A percentile compares a stretch with the other conserved stretches of the same genome.
Conservation (phyloP, 2,797 vertebrate species). For the Naso thynnoides region DNA sequence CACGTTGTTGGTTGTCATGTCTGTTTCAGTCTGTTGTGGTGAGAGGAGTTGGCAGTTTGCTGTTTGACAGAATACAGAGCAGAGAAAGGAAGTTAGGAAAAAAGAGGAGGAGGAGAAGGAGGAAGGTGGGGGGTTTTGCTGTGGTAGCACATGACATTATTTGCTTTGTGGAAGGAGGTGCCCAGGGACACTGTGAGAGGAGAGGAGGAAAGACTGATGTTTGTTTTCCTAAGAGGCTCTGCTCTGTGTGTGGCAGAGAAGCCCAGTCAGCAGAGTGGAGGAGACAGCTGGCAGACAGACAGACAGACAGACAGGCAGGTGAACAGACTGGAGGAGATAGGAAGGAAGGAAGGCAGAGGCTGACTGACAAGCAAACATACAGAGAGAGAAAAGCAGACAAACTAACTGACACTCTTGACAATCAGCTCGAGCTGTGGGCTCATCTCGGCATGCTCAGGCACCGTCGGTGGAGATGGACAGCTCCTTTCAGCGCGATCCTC, state of each 20-base stretch:
- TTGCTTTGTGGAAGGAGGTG: slow-evolving; percentile 68
- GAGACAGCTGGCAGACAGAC: slow-evolving; percentile 16
- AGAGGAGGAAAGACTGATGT: slow-evolving; percentile 59
- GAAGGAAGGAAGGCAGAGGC: slow-evolving; percentile 27
- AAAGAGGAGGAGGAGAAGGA: background rate
- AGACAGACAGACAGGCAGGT: slow-evolving; percentile 24
- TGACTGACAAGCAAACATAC: slow-evolving; percentile 66
- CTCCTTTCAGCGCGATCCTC: slow-evolving; percentile 38
- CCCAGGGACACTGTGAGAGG: slow-evolving; percentile 54
- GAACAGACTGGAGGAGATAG: slow-evolving; percentile 33
- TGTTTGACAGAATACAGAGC: slow-evolving; percentile 31
- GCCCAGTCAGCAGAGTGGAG: slow-evolving; percentile 29
- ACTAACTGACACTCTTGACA: slow-evolving; percentile 52
- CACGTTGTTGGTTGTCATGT: slow-evolving; percentile 17
- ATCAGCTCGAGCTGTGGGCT: slow-evolving; percentile 46
- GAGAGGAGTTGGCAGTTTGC: slow-evolving; percentile 8
- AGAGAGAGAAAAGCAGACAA: slow-evolving; percentile 51
- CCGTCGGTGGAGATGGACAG: slow-evolving; percentile 62
- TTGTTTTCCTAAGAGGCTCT: slow-evolving; percentile 72
- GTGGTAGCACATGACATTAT: slow-evolving; percentile 67
- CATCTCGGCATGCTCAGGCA: slow-evolving; percentile 37
- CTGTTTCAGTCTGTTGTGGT: slow-evolving; percentile 11
- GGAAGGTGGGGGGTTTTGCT: slow-evolving; percentile 8
- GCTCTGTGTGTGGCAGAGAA: slow-evolving; percentile 46
- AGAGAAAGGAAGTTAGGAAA: background rate